Evolutionary conservation across 2,797 vertebrate species (phyloP), one percentile per base, ranked within the genome.

Genomic region (Podarcis lilfordi): DNA sequence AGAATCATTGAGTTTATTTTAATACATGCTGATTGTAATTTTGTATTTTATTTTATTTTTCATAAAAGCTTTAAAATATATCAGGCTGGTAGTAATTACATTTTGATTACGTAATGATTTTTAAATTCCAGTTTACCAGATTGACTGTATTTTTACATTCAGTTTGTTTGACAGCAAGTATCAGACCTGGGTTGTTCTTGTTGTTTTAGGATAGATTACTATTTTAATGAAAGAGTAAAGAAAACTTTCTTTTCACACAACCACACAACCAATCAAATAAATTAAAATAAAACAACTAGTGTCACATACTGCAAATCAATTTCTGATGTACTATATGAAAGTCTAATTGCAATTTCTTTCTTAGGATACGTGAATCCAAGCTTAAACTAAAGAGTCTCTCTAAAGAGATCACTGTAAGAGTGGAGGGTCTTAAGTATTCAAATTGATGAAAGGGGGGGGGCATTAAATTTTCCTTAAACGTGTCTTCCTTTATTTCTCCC

Each of bases 31-130:
- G 75, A 85, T 94, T 95, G 59, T 85, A 88, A 88, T 91, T 95
- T 92, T 94, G 1, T 94, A n/a, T 74, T 17, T 69, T 25, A 45
- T 75, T 87, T 74, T 61, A 91, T n/a, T 90, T 86, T 92, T 79
- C 89, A 80, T 88, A 88, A 72, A 94, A 95, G 86, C 93, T 96
- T 96, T 95, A 94, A 89, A 90, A 23, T 85, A 69, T 90, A 92
- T n/a, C 82, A 85, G 88, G 74, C 89, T 95, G 92, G 40, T 88
- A 92, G 13, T 55, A 55, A 55, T 55, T 55, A 55, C 50, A 55
- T 55, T 55, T 55, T 55, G 50, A 55, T 15, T 55, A 55, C 50
- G 3, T 15, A 29, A 69, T 69, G 8, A 29, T 69, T 25, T 1
- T 91, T 77, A 90, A 82, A 37, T 40, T 1, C 11, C 66, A 0